Conservation (phyloP, 2,888 invertebrate species). For the Tenodera sinensis region DNA sequence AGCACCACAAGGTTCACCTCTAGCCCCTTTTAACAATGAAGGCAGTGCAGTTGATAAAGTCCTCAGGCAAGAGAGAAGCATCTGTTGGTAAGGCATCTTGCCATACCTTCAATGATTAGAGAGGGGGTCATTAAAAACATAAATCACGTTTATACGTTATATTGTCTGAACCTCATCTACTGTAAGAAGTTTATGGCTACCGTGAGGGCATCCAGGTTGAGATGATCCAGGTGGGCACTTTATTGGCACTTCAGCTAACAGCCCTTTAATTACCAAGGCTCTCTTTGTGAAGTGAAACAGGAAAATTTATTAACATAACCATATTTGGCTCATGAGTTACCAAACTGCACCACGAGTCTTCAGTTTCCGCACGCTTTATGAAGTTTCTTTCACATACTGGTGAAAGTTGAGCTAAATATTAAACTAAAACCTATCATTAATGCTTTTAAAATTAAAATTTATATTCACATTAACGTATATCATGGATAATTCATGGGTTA, state of each 20-base stretch:
- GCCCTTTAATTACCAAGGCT: not conserved
- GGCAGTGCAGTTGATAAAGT: not conserved
- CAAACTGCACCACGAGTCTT: not conserved
- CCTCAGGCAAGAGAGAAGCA: not conserved
- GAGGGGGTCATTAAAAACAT: not conserved
- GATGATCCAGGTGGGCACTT: not conserved
- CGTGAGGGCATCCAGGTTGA: not conserved
- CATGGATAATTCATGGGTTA: too few relatives aligned
- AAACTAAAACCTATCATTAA: too few relatives aligned
- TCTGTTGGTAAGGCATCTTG: not conserved
- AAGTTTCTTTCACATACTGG: not conserved
- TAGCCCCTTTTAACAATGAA: not conserved
- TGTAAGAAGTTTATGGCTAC: not conserved
- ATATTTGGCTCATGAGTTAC: not conserved
- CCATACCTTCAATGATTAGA: not conserved
- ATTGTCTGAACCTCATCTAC: not conserved
- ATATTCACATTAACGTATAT: too few relatives aligned
- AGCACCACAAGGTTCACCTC: too few relatives aligned
- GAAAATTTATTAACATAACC: not conserved
- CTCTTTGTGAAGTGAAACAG: not conserved
- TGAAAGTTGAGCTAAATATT: not conserved
- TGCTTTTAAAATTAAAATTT: too few relatives aligned
- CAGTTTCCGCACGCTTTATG: not conserved
- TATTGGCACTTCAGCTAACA: not conserved
- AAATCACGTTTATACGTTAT: conserved; percentile 3